phyloP scores from a whole-genome alignment of 2,888 invertebrate species.

The Labia minor region DNA sequence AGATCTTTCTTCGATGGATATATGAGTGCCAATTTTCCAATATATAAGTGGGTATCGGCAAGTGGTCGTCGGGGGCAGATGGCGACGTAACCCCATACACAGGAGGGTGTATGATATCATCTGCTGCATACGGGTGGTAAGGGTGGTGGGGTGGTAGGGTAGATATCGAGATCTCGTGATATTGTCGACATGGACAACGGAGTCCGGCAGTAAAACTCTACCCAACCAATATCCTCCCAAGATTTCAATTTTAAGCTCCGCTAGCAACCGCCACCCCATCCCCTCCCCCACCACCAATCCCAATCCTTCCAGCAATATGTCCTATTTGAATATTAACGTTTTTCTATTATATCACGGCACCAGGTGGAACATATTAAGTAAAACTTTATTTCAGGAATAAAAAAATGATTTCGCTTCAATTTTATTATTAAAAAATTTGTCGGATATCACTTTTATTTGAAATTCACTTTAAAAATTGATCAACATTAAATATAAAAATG shows the following conservation, averaged over 20 bases:
- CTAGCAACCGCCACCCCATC: not conserved
- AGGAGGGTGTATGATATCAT: not conserved
- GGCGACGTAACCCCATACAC: not conserved
- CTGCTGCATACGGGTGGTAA: not conserved
- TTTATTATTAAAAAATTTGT: not conserved
- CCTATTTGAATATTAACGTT: constrained; percentile 8
- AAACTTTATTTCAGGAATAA: not conserved
- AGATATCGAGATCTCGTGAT: too few relatives aligned
- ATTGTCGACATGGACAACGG: not conserved
- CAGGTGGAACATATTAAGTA: constrained; percentile 8
- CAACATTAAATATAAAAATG: too few relatives aligned
- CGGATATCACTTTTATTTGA: too few relatives aligned
- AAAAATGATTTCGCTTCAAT: not conserved
- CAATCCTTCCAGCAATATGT: not conserved
- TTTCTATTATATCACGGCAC: constrained; percentile 2
- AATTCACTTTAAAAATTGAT: too few relatives aligned
- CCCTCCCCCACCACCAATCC: not conserved
- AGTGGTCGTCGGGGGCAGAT: not conserved
- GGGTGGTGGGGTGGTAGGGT: too few relatives aligned
- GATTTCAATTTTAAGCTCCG: not conserved
- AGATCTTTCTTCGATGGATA: not conserved
- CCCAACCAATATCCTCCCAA: constrained; percentile 4
- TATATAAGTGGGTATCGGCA: not conserved
- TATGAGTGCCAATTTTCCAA: constrained; percentile 7
- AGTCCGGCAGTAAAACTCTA: not conserved